A percentile compares a stretch with the other conserved stretches of the same genome.
Evolutionary conservation across 2,113 vertebrate genomes (phyloP).

Genomic region (Centropristis striata): DNA sequence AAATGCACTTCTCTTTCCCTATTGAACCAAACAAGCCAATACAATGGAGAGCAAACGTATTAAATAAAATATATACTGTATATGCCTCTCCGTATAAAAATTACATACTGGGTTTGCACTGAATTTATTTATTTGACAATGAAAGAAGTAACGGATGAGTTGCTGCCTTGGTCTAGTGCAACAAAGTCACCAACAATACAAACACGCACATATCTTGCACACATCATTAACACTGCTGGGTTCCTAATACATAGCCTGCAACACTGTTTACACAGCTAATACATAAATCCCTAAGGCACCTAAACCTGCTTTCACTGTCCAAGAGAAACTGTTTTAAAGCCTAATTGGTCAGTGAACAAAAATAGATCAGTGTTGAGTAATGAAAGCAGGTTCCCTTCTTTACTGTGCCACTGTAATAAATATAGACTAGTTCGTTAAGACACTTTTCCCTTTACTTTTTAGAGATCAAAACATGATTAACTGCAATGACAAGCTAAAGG

Average conservation of each 20-base stretch:
- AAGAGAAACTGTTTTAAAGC: slow-evolving; percentile 37
- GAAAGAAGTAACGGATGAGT: not conserved
- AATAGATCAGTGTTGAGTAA: slow-evolving; percentile 44
- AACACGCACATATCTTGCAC: not conserved
- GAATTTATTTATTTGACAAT: not conserved
- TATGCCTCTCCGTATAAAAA: not conserved
- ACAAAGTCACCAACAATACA: slow-evolving; percentile 10
- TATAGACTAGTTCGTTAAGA: not conserved
- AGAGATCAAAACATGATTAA: not conserved
- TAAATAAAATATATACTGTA: slow-evolving; percentile 26
- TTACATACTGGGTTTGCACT: not conserved
- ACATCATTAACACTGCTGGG: slow-evolving; percentile 54
- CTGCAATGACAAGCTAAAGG: slow-evolving; percentile 1
- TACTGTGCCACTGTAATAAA: slow-evolving; percentile 13
- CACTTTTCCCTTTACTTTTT: not conserved
- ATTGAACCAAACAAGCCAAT: slow-evolving; percentile 8
- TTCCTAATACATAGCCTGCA: slow-evolving; percentile 45
- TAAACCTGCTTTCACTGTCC: slow-evolving; percentile 45
- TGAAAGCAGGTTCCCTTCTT: slow-evolving; percentile 28
- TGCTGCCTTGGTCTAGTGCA: not conserved
- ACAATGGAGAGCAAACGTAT: not conserved
- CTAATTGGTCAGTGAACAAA: slow-evolving; percentile 57
- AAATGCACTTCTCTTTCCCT: not conserved
- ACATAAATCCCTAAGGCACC: slow-evolving; percentile 50
- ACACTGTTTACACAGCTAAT: slow-evolving; percentile 56